These are phyloP conservation scores for Neodiprion virginianus DNA, from an alignment of 1,140 invertebrate genomes.

Conservation along the genomic window DNA sequence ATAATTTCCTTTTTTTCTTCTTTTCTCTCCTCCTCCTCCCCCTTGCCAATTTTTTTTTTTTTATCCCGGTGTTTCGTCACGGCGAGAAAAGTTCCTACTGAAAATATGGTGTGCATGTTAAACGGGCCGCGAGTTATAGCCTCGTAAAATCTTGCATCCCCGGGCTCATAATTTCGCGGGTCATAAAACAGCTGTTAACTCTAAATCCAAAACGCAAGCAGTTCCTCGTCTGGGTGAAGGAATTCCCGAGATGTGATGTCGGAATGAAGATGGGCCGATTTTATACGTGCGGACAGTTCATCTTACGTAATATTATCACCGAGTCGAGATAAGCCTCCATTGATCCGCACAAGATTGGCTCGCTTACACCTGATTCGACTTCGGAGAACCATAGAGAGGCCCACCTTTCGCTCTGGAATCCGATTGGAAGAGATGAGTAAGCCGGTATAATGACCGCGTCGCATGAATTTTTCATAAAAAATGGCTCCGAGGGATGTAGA, in stretches of 20 bases:
- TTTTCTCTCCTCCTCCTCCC: not conserved
- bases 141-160: not conserved
- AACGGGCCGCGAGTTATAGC: constrained; percentile 1
- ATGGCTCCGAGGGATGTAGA: not conserved
- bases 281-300: not conserved
- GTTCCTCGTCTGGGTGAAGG: not conserved
- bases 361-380: not conserved
- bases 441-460: not conserved
- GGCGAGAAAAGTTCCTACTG: not conserved
- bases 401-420: not conserved
- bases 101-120: constrained; percentile 3
- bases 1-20: not conserved
- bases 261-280: not conserved
- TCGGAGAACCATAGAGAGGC: not conserved
- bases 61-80: not conserved
- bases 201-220: not conserved
- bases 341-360: not conserved
- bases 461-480: constrained; percentile 6
- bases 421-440: not conserved
- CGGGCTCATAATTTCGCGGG: constrained; percentile 2
- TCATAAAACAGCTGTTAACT: constrained; percentile 5
- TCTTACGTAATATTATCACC: not conserved
- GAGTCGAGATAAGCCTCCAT: not conserved
- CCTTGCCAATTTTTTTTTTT: not conserved
- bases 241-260: not conserved